Evolutionary conservation across 2,113 vertebrate species (phyloP), one percentile per base, ranked within the genome.

Genomic region (Oryzias melastigma): DNA sequence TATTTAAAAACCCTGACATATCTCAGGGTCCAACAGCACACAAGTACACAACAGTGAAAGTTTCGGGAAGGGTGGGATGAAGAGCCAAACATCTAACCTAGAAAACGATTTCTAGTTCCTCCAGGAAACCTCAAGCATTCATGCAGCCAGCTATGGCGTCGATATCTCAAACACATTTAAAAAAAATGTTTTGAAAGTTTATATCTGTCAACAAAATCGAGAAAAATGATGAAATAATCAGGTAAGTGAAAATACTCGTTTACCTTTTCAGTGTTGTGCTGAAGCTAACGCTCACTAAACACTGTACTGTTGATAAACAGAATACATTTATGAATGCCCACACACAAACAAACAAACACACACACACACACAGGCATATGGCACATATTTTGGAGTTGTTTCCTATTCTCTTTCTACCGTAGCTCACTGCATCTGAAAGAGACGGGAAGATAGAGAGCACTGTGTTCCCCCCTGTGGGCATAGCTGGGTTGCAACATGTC

Each of bases 321-420:
- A 81, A 81, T 72, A 72, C 51, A 81, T 63, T 62, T 49, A 82
- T 51, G 35, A 69, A 50, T 54, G 55, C 53, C 25, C 59, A 59
- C 62, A 50, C 61, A 73, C 45, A 59, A 52, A 52, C 68, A 48
- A 52, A n/a, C 45, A 48, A 13, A 7, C 71, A 52, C 56, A 55
- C 40, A 52, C 56, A 55, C 40, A 67, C 48, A 61, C 54, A 67
- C 44, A 60, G 58, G 71, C 83, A 82, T 84, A 81, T 83, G 80
- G 84, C 55, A 53, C 64, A 65, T 73, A 73, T 83, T 77, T 80
- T 69, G 64, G 41, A 68, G 78, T 72, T 62, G 75, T 87, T 86
- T 84, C 74, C 76, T 77, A 89, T 89, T 89, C 84, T 85, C 82
- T 85, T 87, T 89, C 70, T 87, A 87, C 76, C 58, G 43, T 68